Evolutionary conservation across 2,113 vertebrate genomes (phyloP).

Genomic region (Ancistrus triradiatus): DNA sequence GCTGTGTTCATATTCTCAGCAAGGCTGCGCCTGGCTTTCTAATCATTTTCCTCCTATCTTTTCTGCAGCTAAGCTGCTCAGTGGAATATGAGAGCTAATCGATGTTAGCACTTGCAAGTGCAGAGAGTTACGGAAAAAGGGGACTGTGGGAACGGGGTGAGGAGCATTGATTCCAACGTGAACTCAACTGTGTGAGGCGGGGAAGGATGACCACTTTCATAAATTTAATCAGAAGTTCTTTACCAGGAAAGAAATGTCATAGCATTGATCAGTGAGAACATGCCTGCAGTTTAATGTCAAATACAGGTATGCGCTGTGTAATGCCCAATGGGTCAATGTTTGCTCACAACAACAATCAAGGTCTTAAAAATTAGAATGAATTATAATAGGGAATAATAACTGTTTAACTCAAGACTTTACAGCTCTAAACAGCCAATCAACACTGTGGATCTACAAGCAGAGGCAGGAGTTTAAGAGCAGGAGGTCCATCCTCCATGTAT

Average conservation of each 20-base stretch:
- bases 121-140: slow-evolving; percentile 47
- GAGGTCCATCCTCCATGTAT: no score
- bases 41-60: slow-evolving; percentile 51
- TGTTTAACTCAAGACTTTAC: no score
- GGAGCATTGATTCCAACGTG: slow-evolving; percentile 44
- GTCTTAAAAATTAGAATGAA: no score
- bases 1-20: slow-evolving; percentile 55
- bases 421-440: no score
- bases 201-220: not conserved
- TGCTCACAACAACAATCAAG: no score
- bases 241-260: not conserved
- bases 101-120: slow-evolving; percentile 44
- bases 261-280: not conserved
- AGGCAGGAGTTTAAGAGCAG: no score
- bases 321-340: no score
- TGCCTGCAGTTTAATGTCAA: not conserved
- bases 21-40: slow-evolving; percentile 36
- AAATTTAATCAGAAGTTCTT: slow-evolving; percentile 16
- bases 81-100: slow-evolving; percentile 60
- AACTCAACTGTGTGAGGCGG: slow-evolving; percentile 15
- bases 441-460: no score
- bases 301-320: no score
- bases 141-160: slow-evolving; percentile 39
- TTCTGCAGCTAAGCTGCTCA: slow-evolving; percentile 26
- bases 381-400: no score